phyloP scores from a whole-genome alignment of 2,888 invertebrate genomes.

The Oegoconia quadripuncta region DNA sequence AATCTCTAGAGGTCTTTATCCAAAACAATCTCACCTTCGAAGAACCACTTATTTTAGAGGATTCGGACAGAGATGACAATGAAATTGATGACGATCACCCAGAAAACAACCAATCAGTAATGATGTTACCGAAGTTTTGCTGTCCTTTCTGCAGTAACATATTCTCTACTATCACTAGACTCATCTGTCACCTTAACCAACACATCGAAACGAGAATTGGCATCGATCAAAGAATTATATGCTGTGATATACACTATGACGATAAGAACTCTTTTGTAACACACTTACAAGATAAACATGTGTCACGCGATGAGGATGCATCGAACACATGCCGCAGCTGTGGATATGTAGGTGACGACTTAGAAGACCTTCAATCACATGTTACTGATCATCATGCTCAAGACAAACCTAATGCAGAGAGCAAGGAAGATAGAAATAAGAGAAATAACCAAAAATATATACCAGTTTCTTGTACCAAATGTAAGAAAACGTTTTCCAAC shows the following conservation, averaged over 20 bases:
- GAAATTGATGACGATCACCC: too few species aligned
- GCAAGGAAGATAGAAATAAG: slow-evolving; percentile 17
- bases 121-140: slow-evolving; percentile 25
- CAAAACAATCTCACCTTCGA: slow-evolving; percentile 50
- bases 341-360: slow-evolving; percentile 28
- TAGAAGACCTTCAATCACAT: slow-evolving; percentile 27
- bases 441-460: slow-evolving; percentile 46
- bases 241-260: slow-evolving; percentile 37
- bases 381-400: slow-evolving; percentile 27
- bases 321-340: slow-evolving; percentile 39
- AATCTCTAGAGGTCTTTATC: slow-evolving; percentile 37
- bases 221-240: slow-evolving; percentile 33
- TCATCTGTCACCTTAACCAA: slow-evolving; percentile 46
- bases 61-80: slow-evolving; percentile 28
- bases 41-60: slow-evolving; percentile 37
- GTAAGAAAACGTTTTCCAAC: slow-evolving; percentile 67
- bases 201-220: slow-evolving; percentile 43
- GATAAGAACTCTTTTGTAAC: slow-evolving; percentile 35
- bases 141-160: slow-evolving; percentile 52
- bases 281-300: slow-evolving; percentile 47
- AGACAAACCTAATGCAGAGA: background rate
- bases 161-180: slow-evolving; percentile 48
- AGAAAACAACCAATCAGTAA: background rate
- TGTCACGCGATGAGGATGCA: slow-evolving; percentile 11
- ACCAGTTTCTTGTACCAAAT: slow-evolving; percentile 66